Base-by-base conservation (phyloP, 2,797 vertebrate genomes). In the Eupleurogrammus muticus region DNA sequence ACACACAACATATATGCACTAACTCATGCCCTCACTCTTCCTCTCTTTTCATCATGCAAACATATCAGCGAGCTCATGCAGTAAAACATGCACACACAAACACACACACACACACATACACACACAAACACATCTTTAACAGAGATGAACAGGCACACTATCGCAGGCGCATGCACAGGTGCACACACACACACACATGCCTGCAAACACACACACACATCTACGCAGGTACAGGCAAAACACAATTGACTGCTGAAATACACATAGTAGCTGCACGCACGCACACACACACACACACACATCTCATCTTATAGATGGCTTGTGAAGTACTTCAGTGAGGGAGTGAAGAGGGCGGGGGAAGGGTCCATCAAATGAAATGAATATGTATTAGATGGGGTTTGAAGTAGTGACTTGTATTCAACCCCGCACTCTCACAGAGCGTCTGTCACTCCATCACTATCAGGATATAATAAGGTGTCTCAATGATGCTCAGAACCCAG, bases 341-440 rank as follows among this genome's bases (percentile, higher is more conserved):
- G 67, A 79, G 79, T 73, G 82, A 34, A 65, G 74, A 66, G 63
- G 77, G 70, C 64, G 83, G 61, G 81, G 84, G 73, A 77, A 73
- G 84, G 87, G 84, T 83, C 87, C 80, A 89, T 89, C 81, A 90
- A 90, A 91, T 87, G 81, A 82, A 90, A 89, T 91, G 80, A 90
- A 90, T 91, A 91, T 91, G 82, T 87, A 92, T 92, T 73, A 84
- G 84, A 71, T 58, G 36, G 58, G 59, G 73, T 83, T 90, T 88
- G 85, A 89, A 87, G 87, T 72, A 72, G 82, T 83, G 77, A 87
- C 85, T 89, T 58, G 85, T 75, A 89, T 87, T 84, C 87, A 85
- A 70, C 80, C 81, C 70, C 21, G 76, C 83, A 73, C 83, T 80
- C 82, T 82, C 78, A 62, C 17, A 2, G 73, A 77, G 80, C 40